Base-by-base conservation (phyloP, 2,888 invertebrate genomes). In the Unio delphinus region DNA sequence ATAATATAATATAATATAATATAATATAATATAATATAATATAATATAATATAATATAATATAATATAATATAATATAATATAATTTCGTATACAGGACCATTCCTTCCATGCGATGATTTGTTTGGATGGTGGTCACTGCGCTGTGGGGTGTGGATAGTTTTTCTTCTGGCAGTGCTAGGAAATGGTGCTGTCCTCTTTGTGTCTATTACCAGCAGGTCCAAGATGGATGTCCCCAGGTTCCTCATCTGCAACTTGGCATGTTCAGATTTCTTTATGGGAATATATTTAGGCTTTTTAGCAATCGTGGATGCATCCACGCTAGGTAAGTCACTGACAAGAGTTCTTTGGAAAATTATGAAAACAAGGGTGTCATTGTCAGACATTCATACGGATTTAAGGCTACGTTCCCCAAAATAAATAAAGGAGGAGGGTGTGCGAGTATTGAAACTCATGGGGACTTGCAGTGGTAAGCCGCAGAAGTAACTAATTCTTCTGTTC, bases 211-310 rank as follows among this genome's bases (percentile, higher is more conserved):
- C 95, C 90, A 95, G 96, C 69, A 93, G 96, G 81, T 95, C 95
- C 81, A 97, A 98, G 91, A 95, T 98, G 93, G 97, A 98, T 90
- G 97, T 98, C 56, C 98, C 98, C 3, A 92, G 98, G 79, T 98
- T 99, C 91, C 93, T 98, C 73, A 98, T 99, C 71, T 96, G 97
- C 89, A 99, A 99, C 91, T 92, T 99, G 78, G 98, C 98, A 0
- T 95, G 97, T 0, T 98, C 98, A 0, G 98, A 99, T 91, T 96
- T 99, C 90, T 96, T 96, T 90, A 98, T 99, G 96, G 98, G 98
- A 67, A 92, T 97, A 68, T 98, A 98, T 90, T 92, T 98, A 75
- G 97, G 97, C 0, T 94, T 98, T 84, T 91, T 99, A 85, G 98
- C 98, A 0, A 95, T 98, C 61, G 96, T 98, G 66, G 99, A 99